phyloP scores from a whole-genome alignment of 2,888 invertebrate genomes.

The Philaethria dido region DNA sequence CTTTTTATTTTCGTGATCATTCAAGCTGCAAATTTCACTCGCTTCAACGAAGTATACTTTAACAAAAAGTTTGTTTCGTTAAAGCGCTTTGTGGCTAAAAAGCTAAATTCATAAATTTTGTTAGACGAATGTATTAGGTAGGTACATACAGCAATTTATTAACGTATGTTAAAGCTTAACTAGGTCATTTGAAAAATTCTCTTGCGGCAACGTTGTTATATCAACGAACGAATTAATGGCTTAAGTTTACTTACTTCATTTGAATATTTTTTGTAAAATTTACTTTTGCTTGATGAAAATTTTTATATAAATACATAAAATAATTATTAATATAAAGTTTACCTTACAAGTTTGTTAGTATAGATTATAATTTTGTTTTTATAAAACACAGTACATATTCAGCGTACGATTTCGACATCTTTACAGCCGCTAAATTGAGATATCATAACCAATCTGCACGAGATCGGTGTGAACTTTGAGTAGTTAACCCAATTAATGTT shows the following conservation, averaged over 20 bases:
- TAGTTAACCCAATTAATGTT: conserved; percentile 32
- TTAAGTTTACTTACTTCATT: background rate
- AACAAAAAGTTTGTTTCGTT: conserved; percentile 22
- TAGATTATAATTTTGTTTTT: background rate
- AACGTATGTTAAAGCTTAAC: conserved; percentile 10
- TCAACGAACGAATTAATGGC: background rate
- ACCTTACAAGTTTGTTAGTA: background rate
- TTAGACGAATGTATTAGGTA: conserved; percentile 3
- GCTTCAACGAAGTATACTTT: conserved; percentile 9
- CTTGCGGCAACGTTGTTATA: background rate
- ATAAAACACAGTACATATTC: background rate
- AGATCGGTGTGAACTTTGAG: conserved; percentile 24
- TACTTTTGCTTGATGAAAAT: background rate
- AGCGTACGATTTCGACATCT: background rate
- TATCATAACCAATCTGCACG: conserved; percentile 13
- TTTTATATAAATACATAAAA: too few relatives aligned
- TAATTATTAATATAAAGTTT: too few relatives aligned
- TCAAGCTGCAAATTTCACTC: conserved; percentile 13
- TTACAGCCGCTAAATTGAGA: conserved; percentile 10
- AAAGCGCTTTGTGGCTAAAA: conserved; percentile 7
- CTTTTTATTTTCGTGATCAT: conserved; percentile 19
- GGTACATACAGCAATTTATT: conserved; percentile 1
- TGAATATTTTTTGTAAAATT: background rate
- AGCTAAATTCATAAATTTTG: conserved; percentile 8
- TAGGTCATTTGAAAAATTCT: conserved; percentile 14